Evolutionary conservation across 2,113 vertebrate genomes (phyloP), one percentile per base, ranked within the genome.

Genomic region (Anser cygnoides): DNA sequence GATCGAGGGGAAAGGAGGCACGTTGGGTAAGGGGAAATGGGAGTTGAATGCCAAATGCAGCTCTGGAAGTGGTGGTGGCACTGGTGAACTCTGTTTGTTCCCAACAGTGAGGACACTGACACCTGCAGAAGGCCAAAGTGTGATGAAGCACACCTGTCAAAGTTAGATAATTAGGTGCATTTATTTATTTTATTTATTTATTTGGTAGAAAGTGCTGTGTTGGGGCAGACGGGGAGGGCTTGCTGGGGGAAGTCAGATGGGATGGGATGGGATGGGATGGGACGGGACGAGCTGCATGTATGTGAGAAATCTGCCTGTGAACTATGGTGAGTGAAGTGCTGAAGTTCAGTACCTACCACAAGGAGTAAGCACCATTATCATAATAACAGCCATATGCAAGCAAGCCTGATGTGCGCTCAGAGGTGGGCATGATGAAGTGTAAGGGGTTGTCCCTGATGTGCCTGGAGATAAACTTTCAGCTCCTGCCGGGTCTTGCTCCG

Each of bases 171-270:
- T 6, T 4, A 1, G 46, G 19, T 46, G 44, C 44, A 46, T 46
- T 46, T 46, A 46, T 46, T 46, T 46, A 21, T 20, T 46, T 46
- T 9, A 0, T 7, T 61, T 37, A 26, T 62, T 2, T 12, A 11
- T 5, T 2, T 4, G 20, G 20, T 3, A 3, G 49, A 5, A 43
- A 33, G 61, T 21, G 21, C 14, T 5, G 66, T 4, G 3, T 39
- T 1, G 37, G 61, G 3, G 37, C 31, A 2, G 0, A 0, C 8
- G 37, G 72, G 0, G 5, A 18, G 11, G 33, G 14, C 5, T 6
- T 39, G 35, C 23, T 16, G 35, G 61, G 23, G 61, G 35, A 10
- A 39, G 25, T 62, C 23, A 10, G 55, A 16, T 37, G 35, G 35
- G n/a, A 61, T 6, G 13, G 23, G 23, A 37, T 35, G 35, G 35